Conservation (phyloP, 2,113 vertebrate genomes). For the Struthio camelus region DNA sequence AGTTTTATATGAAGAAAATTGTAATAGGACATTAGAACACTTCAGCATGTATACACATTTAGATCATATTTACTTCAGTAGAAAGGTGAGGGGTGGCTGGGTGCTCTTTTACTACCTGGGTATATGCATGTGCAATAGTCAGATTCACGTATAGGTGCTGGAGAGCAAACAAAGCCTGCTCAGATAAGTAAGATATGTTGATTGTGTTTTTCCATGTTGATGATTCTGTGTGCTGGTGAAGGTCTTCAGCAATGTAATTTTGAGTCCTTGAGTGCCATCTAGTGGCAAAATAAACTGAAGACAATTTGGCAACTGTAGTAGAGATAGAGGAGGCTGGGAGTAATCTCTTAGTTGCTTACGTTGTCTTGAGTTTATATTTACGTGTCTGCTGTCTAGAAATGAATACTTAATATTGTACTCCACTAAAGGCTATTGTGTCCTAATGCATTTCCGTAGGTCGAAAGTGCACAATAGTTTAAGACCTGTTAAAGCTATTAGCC, state of each 20-base stretch:
- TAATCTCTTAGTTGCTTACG: fast-evolving
- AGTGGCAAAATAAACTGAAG: neutral
- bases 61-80: neutral
- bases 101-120: fast-evolving
- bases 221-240: neutral
- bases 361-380: neutral
- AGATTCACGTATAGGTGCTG: neutral
- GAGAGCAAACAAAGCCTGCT: neutral
- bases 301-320: too few relatives aligned
- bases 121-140: neutral
- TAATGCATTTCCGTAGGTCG: neutral
- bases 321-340: neutral
- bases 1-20: neutral
- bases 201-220: neutral
- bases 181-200: fast-evolving
- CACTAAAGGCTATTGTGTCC: neutral
- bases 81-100: neutral
- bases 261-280: neutral
- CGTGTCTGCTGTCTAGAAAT: neutral
- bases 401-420: neutral
- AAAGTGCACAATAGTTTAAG: neutral
- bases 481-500: neutral
- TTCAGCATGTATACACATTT: fast-evolving
- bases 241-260: neutral
- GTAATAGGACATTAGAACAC: fast-evolving